Evolutionary conservation across 2,888 invertebrate genomes (phyloP), one percentile per base, ranked within the genome.

Genomic region (Spodoptera exigua): DNA sequence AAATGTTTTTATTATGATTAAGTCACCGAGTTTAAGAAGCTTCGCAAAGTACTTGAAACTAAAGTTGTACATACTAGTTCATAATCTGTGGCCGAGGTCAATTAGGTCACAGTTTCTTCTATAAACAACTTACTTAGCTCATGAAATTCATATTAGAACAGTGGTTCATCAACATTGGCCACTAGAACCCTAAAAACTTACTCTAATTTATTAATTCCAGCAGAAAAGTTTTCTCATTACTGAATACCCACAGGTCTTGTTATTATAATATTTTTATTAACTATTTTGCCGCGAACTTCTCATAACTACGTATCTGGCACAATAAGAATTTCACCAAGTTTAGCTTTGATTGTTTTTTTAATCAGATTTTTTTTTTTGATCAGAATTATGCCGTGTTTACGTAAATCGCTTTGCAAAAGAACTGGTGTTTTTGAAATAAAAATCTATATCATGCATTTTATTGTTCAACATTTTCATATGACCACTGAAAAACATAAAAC

Each of bases 171-270:
- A n/a, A n/a, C n/a, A n/a, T n/a, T n/a, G 67, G 54, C 40, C 74
- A 49, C 64, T 55, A 57, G 61, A 71, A 70, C 74, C 73, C 74
- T 76, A 81, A 85, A 82, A 86, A 85, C 72, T 82, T 82, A 65
- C 66, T 73, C 79, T 81, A 82, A 85, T 86, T 84, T 82, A 82
- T 78, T 81, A 82, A 82, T 80, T 80, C 72, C 65, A 61, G 57
- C 58, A 47, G 34, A 63, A 9, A 87, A 87, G 82, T 86, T 86
- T 87, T 84, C 83, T 84, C 83, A 84, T 87, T 83, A 83, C 74
- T 39, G 62, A 81, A 79, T 78, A 78, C 74, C 64, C 57, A 65
- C 59, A 45, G 54, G 59, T 66, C 77, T 78, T 81, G 80, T 79
- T 82, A 81, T 76, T 68, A 73, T 67, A 74, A 78, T 78, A 77